A percentile compares a stretch with the other conserved stretches of the same genome.
Conservation (phyloP, 1,140 invertebrate species). For the Pogonus chalceus region DNA sequence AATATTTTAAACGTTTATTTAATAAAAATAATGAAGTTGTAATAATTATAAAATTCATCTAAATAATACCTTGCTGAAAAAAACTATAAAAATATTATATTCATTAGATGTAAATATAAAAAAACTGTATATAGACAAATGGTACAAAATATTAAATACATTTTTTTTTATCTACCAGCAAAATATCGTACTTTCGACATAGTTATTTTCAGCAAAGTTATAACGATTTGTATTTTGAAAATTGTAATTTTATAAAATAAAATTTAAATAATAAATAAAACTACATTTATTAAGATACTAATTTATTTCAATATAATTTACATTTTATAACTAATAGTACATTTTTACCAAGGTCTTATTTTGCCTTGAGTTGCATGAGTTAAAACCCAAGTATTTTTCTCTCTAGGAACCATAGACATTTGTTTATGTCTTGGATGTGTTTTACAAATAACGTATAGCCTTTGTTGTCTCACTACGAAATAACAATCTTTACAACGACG, state of each 20-base stretch:
- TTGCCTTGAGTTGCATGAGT: constrained; percentile 58
- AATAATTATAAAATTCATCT: too few species aligned
- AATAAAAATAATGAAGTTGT: too few species aligned
- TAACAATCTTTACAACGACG: constrained; percentile 68
- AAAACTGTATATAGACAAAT: too few species aligned
- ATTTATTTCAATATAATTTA: background rate
- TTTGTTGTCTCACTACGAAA: constrained; percentile 53
- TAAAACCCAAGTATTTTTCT: constrained; percentile 57
- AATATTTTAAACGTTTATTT: too few species aligned
- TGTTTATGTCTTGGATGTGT: constrained; percentile 70
- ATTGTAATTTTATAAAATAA: background rate
- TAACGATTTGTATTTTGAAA: background rate
- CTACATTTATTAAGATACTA: background rate
- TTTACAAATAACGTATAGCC: constrained; percentile 62
- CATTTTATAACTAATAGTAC: background rate
- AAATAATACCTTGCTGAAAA: too few species aligned
- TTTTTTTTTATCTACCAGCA: too few species aligned
- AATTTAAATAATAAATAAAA: background rate
- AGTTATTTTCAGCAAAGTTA: too few species aligned
- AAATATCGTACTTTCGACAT: too few species aligned
- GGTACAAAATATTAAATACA: too few species aligned
- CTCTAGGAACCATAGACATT: constrained; percentile 52
- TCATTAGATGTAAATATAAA: too few species aligned
- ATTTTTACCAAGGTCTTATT: constrained; percentile 46
- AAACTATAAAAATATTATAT: too few species aligned